phyloP scores from a whole-genome alignment of 2,888 invertebrate genomes.

The Alloscopus bannaensis region DNA sequence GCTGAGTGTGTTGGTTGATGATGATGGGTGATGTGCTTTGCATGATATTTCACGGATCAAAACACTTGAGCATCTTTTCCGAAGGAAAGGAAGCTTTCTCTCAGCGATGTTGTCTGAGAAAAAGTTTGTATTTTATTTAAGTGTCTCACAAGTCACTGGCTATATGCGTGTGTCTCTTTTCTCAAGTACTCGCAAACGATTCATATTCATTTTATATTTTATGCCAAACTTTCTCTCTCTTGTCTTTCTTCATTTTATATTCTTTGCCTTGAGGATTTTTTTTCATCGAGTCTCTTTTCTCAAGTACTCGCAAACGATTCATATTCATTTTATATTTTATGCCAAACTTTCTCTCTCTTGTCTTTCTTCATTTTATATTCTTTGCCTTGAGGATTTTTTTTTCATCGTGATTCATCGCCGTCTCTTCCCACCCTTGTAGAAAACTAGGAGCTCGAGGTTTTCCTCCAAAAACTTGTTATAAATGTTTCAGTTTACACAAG shows the following conservation, averaged over 20 bases:
- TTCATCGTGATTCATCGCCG: slow-evolving; percentile 38
- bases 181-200: slow-evolving; percentile 28
- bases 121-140: slow-evolving; percentile 48
- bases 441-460: slow-evolving; percentile 8
- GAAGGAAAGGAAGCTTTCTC: slow-evolving; percentile 25
- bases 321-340: slow-evolving; percentile 38
- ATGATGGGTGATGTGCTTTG: slow-evolving; percentile 41
- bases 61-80: slow-evolving; percentile 42
- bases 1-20: slow-evolving; percentile 18
- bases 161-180: slow-evolving; percentile 36
- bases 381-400: slow-evolving; percentile 43
- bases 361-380: slow-evolving; percentile 32
- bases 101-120: slow-evolving; percentile 26
- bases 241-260: slow-evolving; percentile 34
- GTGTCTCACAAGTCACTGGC: slow-evolving; percentile 36
- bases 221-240: too few relatives aligned
- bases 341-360: too few relatives aligned
- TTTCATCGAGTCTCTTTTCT: slow-evolving; percentile 35
- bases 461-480: slow-evolving; percentile 17
- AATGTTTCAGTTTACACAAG: slow-evolving; percentile 38
- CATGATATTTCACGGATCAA: slow-evolving; percentile 53
- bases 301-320: slow-evolving; percentile 31
- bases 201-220: slow-evolving; percentile 41
- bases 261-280: slow-evolving; percentile 44
- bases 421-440: slow-evolving; percentile 21